phyloP scores from a whole-genome alignment of 2,113 vertebrate species.

The Phalacrocorax pelagicus region DNA sequence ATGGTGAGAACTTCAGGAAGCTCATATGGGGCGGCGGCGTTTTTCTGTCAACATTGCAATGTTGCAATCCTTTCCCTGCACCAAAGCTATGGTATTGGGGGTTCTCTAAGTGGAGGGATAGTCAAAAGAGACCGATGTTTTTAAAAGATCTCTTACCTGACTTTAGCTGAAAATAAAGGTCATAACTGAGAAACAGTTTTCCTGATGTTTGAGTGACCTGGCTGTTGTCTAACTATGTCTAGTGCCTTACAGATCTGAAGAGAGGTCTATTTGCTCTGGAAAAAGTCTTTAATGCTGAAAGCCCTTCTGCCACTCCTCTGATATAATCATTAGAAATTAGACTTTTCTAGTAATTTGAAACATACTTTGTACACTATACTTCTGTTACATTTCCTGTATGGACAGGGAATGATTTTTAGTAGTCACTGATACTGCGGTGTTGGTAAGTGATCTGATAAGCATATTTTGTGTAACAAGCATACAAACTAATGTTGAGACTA shows the following conservation, averaged over 20 bases:
- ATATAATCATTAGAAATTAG: not conserved
- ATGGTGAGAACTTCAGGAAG: not conserved
- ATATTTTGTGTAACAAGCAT: not conserved
- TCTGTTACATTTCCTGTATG: not conserved
- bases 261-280: not conserved
- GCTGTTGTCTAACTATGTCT: not conserved
- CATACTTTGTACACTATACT: not conserved
- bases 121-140: not conserved
- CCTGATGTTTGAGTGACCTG: not conserved
- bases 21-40: rapidly evolving
- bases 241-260: not conserved
- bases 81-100: not conserved
- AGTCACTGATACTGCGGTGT: not conserved
- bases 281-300: not conserved
- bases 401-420: not conserved
- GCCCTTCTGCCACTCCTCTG: not conserved
- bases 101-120: not conserved
- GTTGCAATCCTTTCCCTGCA: not conserved
- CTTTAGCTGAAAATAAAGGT: not conserved
- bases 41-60: not conserved
- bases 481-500: not conserved
- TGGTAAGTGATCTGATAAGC: not conserved
- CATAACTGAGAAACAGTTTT: not conserved
- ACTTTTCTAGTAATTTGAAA: not conserved
- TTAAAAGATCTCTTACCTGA: not conserved